Conservation (phyloP, 2,113 vertebrate species). For the Ptilonorhynchus violaceus region DNA sequence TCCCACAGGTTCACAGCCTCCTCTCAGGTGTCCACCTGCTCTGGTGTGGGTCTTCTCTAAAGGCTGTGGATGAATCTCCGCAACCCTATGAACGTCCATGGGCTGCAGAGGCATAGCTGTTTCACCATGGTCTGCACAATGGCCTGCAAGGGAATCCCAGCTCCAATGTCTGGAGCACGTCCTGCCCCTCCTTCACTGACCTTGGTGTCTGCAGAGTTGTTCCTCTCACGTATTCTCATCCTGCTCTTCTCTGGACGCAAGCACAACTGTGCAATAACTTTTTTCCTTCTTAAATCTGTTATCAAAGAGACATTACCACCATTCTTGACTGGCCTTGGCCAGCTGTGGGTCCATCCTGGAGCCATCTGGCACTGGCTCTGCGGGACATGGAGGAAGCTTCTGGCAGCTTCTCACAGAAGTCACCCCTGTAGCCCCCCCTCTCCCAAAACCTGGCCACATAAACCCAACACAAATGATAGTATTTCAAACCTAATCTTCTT, state of each 20-base stretch:
- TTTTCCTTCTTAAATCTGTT: neutral
- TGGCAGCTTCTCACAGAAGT: neutral
- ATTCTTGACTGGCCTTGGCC: neutral
- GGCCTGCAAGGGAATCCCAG: neutral
- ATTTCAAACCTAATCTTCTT: neutral
- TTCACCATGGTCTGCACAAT: accelerated
- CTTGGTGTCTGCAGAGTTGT: neutral
- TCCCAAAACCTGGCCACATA: neutral
- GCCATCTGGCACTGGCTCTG: neutral
- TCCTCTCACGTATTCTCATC: neutral
- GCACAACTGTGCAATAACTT: neutral
- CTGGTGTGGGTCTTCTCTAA: accelerated
- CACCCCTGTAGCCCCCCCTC: accelerated
- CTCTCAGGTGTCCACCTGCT: neutral
- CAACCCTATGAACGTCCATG: accelerated
- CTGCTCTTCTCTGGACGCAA: neutral
- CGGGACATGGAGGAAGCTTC: neutral
- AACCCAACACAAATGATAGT: neutral
- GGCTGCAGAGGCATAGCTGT: neutral
- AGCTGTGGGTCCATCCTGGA: neutral
- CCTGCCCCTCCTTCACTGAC: neutral
- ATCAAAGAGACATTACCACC: neutral
- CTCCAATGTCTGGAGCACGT: accelerated
- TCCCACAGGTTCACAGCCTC: accelerated
- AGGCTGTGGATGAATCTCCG: neutral